phyloP scores from a whole-genome alignment of 2,113 vertebrate genomes.

The Aramus guarauna region DNA sequence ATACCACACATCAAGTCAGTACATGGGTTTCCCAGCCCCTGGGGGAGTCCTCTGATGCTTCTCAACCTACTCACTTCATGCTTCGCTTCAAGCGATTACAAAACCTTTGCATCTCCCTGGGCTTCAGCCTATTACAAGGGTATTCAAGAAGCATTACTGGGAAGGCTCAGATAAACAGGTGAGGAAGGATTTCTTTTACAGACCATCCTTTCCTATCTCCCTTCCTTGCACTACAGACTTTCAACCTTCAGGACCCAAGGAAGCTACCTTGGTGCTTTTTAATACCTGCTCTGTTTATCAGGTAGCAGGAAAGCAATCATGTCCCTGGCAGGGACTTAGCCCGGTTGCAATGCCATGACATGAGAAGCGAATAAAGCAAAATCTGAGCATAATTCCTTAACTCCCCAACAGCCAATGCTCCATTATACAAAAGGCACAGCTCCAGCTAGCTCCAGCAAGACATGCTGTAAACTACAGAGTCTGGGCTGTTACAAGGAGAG shows the following conservation, averaged over 20 bases:
- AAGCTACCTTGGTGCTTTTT: not conserved
- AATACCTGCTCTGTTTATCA: not conserved
- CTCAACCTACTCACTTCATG: not conserved
- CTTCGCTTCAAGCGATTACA: not conserved
- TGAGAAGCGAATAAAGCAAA: not conserved
- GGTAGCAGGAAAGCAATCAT: not conserved
- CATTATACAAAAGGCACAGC: not conserved
- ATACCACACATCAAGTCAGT: not conserved
- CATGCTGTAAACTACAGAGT: not conserved
- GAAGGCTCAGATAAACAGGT: constrained; percentile 5
- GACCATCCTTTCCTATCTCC: not conserved
- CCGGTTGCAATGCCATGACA: not conserved
- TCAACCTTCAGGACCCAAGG: not conserved
- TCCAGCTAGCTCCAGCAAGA: not conserved
- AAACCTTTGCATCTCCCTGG: not conserved
- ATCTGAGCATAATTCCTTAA: not conserved
- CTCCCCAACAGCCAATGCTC: not conserved
- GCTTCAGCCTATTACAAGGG: not conserved
- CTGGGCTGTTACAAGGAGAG: not conserved
- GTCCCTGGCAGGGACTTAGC: not conserved
- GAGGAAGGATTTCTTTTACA: not conserved
- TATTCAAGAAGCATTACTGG: not conserved
- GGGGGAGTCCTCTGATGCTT: not conserved
- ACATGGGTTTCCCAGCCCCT: not conserved
- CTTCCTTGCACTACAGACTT: not conserved